Percentiles rank a stretch among this genome's conserved stretches.
These are phyloP conservation scores for Labeo calbasu DNA, from an alignment of 2,797 vertebrate species.

Conservation along the genomic window DNA sequence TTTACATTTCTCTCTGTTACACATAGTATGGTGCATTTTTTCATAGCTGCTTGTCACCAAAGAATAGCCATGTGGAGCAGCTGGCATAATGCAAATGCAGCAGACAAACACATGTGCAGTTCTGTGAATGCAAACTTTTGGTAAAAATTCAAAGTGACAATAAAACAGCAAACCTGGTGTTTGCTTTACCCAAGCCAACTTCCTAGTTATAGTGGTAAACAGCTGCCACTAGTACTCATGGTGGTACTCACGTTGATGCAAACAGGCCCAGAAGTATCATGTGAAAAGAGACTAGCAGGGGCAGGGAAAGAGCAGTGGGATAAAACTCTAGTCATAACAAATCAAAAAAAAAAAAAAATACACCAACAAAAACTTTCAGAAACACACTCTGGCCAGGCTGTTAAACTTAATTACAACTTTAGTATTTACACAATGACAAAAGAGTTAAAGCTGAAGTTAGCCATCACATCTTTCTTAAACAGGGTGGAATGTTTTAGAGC, in stretches of 20 bases:
- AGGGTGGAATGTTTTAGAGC: neutral
- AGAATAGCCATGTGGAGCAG: neutral
- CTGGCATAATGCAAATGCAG: neutral
- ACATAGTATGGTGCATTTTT: neutral
- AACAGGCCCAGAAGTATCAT: neutral
- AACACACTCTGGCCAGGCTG: neutral
- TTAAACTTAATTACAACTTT: neutral
- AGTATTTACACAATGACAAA: neutral
- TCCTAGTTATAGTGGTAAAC: constrained; percentile 12
- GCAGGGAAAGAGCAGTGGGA: neutral
- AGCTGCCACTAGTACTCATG: neutral
- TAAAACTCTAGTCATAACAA: neutral
- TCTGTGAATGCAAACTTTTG: neutral
- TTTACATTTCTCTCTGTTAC: neutral
- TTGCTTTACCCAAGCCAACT: neutral
- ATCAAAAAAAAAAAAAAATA: neutral
- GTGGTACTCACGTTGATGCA: neutral
- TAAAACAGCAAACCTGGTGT: neutral
- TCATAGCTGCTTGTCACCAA: neutral
- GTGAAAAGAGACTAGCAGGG: neutral
- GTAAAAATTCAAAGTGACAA: neutral
- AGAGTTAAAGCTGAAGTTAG: neutral
- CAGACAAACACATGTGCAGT: neutral
- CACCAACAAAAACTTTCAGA: neutral
- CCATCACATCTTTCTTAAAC: too few species aligned